A percentile compares a stretch with the other conserved stretches of the same genome.
phyloP scores from a whole-genome alignment of 1,140 invertebrate species.

The Aphidius ervi region DNA sequence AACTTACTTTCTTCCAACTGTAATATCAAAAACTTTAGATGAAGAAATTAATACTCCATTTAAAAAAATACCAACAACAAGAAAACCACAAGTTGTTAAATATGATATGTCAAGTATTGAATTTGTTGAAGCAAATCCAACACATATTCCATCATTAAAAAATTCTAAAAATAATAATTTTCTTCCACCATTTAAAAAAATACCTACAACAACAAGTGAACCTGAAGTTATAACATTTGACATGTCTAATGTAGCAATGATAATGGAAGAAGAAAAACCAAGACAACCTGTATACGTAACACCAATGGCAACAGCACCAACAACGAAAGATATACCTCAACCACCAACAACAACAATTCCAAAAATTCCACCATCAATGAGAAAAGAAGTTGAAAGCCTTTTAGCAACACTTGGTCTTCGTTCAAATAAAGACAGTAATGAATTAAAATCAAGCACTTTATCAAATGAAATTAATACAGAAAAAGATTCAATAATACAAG shows the following conservation, averaged over 20 bases:
- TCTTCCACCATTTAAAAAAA: too few species aligned
- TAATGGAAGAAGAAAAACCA: slow-evolving; percentile 22
- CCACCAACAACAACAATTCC: slow-evolving; percentile 9
- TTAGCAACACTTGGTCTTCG: slow-evolving; percentile 47
- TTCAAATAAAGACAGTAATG: slow-evolving; percentile 20
- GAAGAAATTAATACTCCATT: neutral
- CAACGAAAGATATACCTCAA: slow-evolving; percentile 21
- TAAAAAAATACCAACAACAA: neutral
- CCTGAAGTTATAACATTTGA: slow-evolving; percentile 7
- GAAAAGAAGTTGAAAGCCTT: slow-evolving; percentile 45
- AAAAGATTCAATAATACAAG: slow-evolving; percentile 23
- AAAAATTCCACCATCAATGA: slow-evolving; percentile 36
- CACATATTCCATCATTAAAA: too few species aligned
- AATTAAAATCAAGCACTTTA: slow-evolving; percentile 23
- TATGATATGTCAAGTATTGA: too few species aligned
- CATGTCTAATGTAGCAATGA: slow-evolving; percentile 17
- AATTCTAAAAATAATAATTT: too few species aligned
- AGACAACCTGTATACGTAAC: slow-evolving; percentile 41
- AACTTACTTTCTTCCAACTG: slow-evolving; percentile 33
- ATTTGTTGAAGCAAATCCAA: too few species aligned
- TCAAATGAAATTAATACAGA: slow-evolving; percentile 26
- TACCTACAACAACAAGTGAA: neutral
- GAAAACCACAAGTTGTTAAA: too few species aligned
- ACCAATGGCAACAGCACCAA: slow-evolving; percentile 32
- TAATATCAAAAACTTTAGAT: slow-evolving; percentile 9